Base-by-base conservation (phyloP, 2,888 invertebrate species). In the Hedychridium roseum region DNA sequence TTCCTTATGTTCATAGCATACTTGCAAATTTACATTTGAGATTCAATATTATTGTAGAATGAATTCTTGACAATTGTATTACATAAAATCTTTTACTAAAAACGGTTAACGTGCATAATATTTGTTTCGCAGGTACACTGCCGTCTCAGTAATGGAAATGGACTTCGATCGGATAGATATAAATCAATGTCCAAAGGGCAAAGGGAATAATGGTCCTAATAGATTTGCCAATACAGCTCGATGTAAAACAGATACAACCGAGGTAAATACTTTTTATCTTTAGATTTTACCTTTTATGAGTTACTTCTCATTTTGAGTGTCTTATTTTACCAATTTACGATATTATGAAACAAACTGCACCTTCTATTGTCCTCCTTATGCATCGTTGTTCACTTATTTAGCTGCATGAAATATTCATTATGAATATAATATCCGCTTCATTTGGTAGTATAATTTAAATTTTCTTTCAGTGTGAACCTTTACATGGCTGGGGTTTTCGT, bases 81-180 rank as follows among this genome's bases (percentile, higher is more conserved):
- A 14, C 1, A 9, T 12, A 14, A 6, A 1, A 11, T 6, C 41
- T 37, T 38, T 3, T 15, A 27, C 27, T 17, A 20, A 6, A 23
- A 23, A 23, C n/a, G n/a, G n/a, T n/a, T n/a, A n/a, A n/a, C n/a
- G n/a, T n/a, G n/a, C n/a, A n/a, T n/a, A 30, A n/a, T 30, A 4
- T n/a, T n/a, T n/a, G n/a, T n/a, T n/a, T n/a, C n/a, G n/a, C n/a
- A 92, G 94, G 62, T 95, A 94, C 74, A 94, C 96, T 1, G 97
- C 94, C 27, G 90, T 90, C 12, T 87, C 94, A 0, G 95, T 96
- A 0, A 84, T 96, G 79, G 97, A 97, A 84, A 90, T 97, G 87
- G 97, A 98, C 76, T 95, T 93, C 79, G 95, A 97, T 63, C 84
- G 96, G 70, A 91, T 98, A 77, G 97, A 98, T 73, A 94, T 98